These are phyloP conservation scores for Drosophila dunni DNA, from an alignment of 1,140 invertebrate genomes.

Conservation along the genomic window DNA sequence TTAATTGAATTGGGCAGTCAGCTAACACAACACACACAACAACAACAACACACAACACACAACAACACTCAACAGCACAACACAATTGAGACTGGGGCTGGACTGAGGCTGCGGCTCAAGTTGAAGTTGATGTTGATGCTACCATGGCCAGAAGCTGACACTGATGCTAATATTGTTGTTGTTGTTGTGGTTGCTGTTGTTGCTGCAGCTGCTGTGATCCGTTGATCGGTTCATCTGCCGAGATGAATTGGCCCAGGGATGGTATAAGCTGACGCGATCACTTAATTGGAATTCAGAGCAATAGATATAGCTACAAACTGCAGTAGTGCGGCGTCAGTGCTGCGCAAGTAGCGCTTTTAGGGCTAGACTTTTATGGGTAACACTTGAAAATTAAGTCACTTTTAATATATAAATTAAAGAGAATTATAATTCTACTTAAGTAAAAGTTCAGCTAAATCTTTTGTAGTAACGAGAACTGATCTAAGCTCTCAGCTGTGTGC, in stretches of 20 bases:
- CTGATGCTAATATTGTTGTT: not conserved
- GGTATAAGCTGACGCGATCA: conserved; percentile 12
- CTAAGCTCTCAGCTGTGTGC: not conserved
- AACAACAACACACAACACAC: not conserved
- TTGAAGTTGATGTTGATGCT: conserved; percentile 1
- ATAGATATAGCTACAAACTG: not conserved
- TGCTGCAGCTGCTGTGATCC: conserved; percentile 18
- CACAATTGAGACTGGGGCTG: not conserved
- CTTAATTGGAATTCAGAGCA: conserved; percentile 12
- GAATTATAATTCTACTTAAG: no score
- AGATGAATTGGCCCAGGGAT: conserved; percentile 3
- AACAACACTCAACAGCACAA: not conserved
- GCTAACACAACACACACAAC: not conserved
- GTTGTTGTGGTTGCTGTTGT: not conserved
- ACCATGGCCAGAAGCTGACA: conserved; percentile 22
- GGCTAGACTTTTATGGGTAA: not conserved
- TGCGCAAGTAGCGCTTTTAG: not conserved
- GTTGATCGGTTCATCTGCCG: conserved; percentile 29
- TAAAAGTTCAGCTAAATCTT: no score
- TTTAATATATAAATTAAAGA: no score
- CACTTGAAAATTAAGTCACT: no score
- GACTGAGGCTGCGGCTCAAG: not conserved
- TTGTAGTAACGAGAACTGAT: no score
- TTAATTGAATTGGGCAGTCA: conserved; percentile 54
- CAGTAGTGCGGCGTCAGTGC: not conserved